Evolutionary conservation across 2,113 vertebrate genomes (phyloP).

Genomic region (Aptenodytes forsteri): DNA sequence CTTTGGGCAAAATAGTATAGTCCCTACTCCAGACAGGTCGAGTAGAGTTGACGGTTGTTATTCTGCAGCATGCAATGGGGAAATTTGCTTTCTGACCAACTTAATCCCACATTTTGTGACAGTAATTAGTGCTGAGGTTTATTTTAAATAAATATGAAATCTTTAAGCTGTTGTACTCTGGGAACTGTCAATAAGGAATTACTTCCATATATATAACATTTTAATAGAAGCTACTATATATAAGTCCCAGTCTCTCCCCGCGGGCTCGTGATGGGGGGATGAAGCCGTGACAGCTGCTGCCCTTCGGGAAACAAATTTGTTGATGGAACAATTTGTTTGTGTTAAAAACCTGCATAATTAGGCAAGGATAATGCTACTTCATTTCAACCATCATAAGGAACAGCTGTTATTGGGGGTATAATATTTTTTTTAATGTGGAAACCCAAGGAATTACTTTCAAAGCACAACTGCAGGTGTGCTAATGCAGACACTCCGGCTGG

Average conservation of each 20-base stretch:
- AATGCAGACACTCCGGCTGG: not conserved
- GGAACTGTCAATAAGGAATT: not conserved
- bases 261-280: accelerated
- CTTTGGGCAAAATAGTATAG: not conserved
- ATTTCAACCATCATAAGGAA: not conserved
- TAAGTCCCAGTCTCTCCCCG: not conserved
- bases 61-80: too few relatives aligned
- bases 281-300: not conserved
- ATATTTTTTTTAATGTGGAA: not conserved
- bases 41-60: not conserved
- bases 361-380: not conserved
- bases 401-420: not conserved
- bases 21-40: not conserved
- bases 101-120: not conserved
- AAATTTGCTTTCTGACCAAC: not conserved
- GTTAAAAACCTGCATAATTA: not conserved
- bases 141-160: not conserved
- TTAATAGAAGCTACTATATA: not conserved
- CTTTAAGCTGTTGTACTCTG: not conserved
- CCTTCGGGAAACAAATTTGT: not conserved
- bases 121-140: not conserved
- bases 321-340: not conserved
- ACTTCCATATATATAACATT: not conserved
- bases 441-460: not conserved
- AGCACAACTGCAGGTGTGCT: accelerated